Evolutionary conservation across 2,888 invertebrate species (phyloP), one percentile per base, ranked within the genome.

Genomic region (Watsonalla binaria): DNA sequence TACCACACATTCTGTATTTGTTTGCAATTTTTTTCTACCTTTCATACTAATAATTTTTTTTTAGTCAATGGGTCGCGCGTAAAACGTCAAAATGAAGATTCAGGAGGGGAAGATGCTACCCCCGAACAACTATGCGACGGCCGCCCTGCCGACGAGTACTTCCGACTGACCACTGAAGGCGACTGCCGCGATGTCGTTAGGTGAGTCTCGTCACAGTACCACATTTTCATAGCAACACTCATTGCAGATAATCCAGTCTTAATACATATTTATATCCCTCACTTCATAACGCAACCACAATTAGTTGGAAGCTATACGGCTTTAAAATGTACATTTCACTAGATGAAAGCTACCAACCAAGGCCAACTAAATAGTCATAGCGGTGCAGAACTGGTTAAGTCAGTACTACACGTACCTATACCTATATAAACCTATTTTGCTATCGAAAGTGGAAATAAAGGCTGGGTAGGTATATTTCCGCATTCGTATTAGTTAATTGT

Each of bases 141-240:
- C 74, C 93, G 97, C 70, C 96, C 97, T 5, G 96, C 95, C 14
- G 97, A 97, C 76, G 97, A 98, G 86, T 98, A 97, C 91, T 98
- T 98, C 92, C 94, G 98, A 65, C 92, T 97, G 68, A 92, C 93
- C 65, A 93, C 94, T 52, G 96, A 96, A 34, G 95, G 95, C 61
- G 97, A 98, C 87, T 98, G 98, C 87, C 94, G 97, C 71, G 97
- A 97, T 84, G 98, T 98, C 67, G 97, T 97, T 77, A 96, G 97
- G 96, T 97, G 92, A 92, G 83, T 63, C 58, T 54, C 57, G 52
- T 58, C 51, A 46, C 51, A 59, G 6, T 34, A 34, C 37, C 11
- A 14, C 13, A n/a, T n/a, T n/a, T 8, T 13, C n/a, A 7, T 46
- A 39, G n/a, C 33, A 39, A 51, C 35, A 48, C 45, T 24, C 53